Percentiles rank a stretch among this genome's conserved stretches.
Conservation (phyloP, 92 coral and sea anemone species). For the Muricea muricata region DNA sequence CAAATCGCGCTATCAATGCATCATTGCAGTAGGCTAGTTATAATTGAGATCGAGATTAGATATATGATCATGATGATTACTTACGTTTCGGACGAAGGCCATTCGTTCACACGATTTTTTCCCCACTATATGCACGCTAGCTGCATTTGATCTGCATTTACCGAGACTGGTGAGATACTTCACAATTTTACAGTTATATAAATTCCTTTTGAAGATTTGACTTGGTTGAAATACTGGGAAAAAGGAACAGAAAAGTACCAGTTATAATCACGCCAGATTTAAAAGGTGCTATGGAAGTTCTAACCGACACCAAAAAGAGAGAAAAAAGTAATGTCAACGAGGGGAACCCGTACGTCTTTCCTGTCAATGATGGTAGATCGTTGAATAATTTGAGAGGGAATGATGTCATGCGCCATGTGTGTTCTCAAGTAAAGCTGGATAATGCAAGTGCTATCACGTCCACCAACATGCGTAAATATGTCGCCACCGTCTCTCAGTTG, state of each 20-base stretch:
- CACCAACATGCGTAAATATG: background rate
- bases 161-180: too few relatives aligned
- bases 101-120: too few relatives aligned
- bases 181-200: too few relatives aligned
- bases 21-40: too few relatives aligned
- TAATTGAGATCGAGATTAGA: too few relatives aligned
- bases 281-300: background rate
- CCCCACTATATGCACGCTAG: too few relatives aligned
- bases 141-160: too few relatives aligned
- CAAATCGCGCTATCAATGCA: too few relatives aligned
- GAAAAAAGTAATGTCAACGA: background rate
- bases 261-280: background rate
- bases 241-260: background rate
- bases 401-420: background rate
- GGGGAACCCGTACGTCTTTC: background rate
- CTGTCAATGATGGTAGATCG: background rate
- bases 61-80: too few relatives aligned
- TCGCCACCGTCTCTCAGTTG: background rate
- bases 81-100: too few relatives aligned
- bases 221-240: background rate
- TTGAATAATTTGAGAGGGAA: background rate
- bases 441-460: background rate
- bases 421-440: background rate
- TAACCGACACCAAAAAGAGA: background rate
- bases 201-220: too few relatives aligned